Evolutionary conservation across 2,888 invertebrate genomes (phyloP), one percentile per base, ranked within the genome.

Genomic region (Patella caerulea): DNA sequence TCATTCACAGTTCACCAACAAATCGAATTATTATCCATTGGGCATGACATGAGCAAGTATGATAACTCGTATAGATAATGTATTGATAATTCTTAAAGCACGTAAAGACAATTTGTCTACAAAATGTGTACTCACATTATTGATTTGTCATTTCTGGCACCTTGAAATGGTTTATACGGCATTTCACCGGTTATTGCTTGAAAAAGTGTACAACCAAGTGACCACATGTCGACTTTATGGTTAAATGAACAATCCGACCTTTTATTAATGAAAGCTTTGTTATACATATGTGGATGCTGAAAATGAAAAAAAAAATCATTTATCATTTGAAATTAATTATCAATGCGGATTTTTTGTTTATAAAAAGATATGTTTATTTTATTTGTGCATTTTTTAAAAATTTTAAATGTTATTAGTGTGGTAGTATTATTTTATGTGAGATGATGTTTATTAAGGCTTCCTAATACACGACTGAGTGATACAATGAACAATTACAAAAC

Each of bases 151-250:
- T 98, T 98, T 86, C 96, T 94, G 34, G 98, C 93, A 0, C 98
- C 98, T 3, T 98, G 98, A 90, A 95, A 97, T 0, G 98, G 98
- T 73, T 97, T 93, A 90, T 98, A 98, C 0, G 98, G 98, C 78
- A 98, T 92, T 91, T 96, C 96, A 0, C 97, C 98, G 0, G 98
- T 97, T 0, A 97, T 97, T 2, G 97, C 97, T 91, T 98, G 98
- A 90, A 96, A 98, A 19, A 98, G 91, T 0, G 98, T 98, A 0
- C 97, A 98, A 4, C 97, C 96, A 86, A 98, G 97, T 0, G 97
- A 97, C 98, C 98, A 98, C 65, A 98, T 92, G 92, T 98, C 98
- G 9, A 98, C 97, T 9, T 96, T 96, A 0, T 97, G 97, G 3
- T 96, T 96, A 92, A 98, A 98, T 29, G 96, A 96, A 90, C 97